A percentile compares a stretch with the other conserved stretches of the same genome.
Conservation (phyloP, 1,140 invertebrate genomes). For the Apis cerana region DNA sequence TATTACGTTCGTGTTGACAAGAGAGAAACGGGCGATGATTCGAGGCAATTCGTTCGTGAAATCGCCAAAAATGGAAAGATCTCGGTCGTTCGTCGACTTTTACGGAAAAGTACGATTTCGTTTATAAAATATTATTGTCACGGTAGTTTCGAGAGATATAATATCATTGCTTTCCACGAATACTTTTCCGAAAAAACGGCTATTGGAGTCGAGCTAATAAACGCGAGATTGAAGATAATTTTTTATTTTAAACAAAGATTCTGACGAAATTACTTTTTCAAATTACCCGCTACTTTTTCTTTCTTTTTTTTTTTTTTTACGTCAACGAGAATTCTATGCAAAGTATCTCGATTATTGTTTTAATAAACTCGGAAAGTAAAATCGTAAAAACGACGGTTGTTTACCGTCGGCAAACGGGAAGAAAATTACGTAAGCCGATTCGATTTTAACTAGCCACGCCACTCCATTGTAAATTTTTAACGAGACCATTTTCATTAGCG, state of each 20-base stretch:
- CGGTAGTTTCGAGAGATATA: too few relatives aligned
- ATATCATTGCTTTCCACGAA: not conserved
- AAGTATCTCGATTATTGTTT: not conserved
- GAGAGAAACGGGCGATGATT: too few relatives aligned
- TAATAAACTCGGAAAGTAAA: not conserved
- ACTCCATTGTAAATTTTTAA: constrained; percentile 28
- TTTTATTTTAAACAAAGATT: not conserved
- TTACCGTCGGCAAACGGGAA: not conserved
- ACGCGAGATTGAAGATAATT: not conserved
- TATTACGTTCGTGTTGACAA: too few relatives aligned
- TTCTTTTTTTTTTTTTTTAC: too few relatives aligned
- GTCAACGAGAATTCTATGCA: not conserved
- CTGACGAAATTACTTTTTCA: not conserved
- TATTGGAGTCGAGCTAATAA: not conserved
- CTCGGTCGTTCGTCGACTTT: too few relatives aligned
- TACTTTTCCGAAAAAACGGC: not conserved
- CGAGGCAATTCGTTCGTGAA: too few relatives aligned
- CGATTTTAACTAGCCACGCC: constrained; percentile 13
- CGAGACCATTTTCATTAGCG: constrained; percentile 37
- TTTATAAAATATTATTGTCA: too few relatives aligned
- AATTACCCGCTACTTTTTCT: not conserved
- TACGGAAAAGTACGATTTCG: too few relatives aligned
- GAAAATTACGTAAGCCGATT: constrained; percentile 25
- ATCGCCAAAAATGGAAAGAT: too few relatives aligned
- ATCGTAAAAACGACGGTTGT: not conserved